A percentile compares a stretch with the other conserved stretches of the same genome.
Evolutionary conservation across 2,797 vertebrate species (phyloP).

Genomic region (Oryzias dopingdopingensis): DNA sequence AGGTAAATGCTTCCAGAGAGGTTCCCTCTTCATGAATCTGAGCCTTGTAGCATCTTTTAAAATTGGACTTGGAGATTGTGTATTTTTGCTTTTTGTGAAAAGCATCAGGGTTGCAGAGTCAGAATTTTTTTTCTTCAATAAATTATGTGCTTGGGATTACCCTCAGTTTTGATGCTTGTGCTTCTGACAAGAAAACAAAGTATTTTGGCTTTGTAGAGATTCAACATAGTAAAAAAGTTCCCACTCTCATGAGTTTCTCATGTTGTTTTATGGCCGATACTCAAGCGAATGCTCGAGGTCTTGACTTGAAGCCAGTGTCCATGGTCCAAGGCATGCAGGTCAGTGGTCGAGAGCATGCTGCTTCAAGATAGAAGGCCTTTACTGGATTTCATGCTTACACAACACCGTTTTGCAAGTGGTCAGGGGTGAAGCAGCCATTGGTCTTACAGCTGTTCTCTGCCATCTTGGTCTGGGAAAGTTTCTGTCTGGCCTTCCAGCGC

Average conservation of each 20-base stretch:
- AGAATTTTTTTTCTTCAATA: conserved; percentile 11
- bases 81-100: conserved; percentile 19
- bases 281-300: conserved; percentile 40
- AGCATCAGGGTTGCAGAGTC: no score
- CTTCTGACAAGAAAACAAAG: conserved; percentile 18
- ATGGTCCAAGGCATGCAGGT: conserved; percentile 35
- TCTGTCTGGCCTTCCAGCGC: conserved; percentile 76
- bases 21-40: conserved; percentile 18
- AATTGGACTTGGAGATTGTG: conserved; percentile 4
- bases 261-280: conserved; percentile 30
- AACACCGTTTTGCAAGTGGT: conserved; percentile 66
- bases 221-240: conserved; percentile 19
- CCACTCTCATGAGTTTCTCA: conserved; percentile 27
- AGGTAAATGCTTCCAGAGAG: conserved; percentile 34
- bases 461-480: conserved; percentile 41
- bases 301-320: conserved; percentile 36
- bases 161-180: conserved; percentile 25
- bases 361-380: conserved; percentile 45
- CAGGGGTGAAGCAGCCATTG: conserved; percentile 72
- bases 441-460: conserved; percentile 67
- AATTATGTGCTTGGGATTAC: conserved; percentile 18
- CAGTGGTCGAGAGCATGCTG: conserved; percentile 38
- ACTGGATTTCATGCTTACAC: conserved; percentile 59
- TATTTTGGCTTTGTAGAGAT: conserved; percentile 59
- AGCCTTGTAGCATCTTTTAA: conserved; percentile 9